phyloP scores from a whole-genome alignment of 1,140 invertebrate genomes.

The Metopolophium dirhodum region DNA sequence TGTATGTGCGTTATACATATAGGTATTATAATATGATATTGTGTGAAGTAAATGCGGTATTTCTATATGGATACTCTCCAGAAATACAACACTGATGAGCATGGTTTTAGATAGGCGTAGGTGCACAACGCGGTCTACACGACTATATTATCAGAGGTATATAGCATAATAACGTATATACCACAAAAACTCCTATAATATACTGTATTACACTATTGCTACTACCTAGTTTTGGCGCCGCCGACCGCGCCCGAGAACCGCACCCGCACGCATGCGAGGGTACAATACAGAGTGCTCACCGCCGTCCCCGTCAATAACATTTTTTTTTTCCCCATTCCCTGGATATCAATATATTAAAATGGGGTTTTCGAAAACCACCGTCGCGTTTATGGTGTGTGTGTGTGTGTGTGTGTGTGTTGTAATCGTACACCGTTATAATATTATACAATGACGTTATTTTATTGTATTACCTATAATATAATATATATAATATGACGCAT shows the following conservation, averaged over 20 bases:
- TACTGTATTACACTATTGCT: not conserved
- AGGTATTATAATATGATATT: not conserved
- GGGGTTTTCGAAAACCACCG: not conserved
- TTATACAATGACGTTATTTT: not conserved
- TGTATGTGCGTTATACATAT: not conserved
- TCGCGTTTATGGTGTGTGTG: not conserved
- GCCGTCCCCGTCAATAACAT: not conserved
- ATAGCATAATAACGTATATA: not conserved
- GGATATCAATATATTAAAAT: not conserved
- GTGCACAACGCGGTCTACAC: not conserved
- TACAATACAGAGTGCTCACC: not conserved
- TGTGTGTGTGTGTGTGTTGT: not conserved
- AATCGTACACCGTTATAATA: not conserved
- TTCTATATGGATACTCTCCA: not conserved
- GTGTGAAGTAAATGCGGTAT: not conserved
- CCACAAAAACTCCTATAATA: not conserved
- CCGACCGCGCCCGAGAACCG: slow-evolving; percentile 3
- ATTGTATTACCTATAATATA: not conserved
- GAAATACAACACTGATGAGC: not conserved
- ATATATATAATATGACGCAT: too few species aligned
- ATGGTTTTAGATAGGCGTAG: not conserved
- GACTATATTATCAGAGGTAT: not conserved
- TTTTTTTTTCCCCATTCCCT: not conserved
- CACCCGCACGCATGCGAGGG: not conserved
- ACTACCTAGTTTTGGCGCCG: not conserved